These are phyloP conservation scores for Bubo bubo DNA, from an alignment of 2,113 vertebrate species.

Conservation along the genomic window DNA sequence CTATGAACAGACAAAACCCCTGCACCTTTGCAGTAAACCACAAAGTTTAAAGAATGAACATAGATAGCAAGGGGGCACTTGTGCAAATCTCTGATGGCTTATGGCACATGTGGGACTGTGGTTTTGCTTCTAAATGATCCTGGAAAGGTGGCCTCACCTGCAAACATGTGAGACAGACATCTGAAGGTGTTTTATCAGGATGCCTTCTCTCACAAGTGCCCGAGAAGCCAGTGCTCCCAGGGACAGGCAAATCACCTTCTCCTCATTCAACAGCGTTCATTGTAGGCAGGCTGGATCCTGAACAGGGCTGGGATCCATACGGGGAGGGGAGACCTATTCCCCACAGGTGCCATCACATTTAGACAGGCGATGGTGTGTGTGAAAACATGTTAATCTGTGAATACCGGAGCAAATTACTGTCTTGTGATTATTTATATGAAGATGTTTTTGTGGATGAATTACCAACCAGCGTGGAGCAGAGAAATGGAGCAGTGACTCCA, in stretches of 20 bases:
- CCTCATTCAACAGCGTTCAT: neutral
- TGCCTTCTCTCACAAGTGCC: neutral
- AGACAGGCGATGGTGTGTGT: neutral
- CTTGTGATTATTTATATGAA: neutral
- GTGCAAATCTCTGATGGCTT: neutral
- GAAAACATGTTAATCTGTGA: neutral
- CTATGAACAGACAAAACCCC: neutral
- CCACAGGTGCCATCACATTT: neutral
- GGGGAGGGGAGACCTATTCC: neutral
- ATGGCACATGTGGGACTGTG: neutral
- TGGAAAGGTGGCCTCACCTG: neutral
- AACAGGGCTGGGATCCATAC: neutral
- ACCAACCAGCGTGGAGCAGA: neutral
- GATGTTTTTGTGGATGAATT: constrained; percentile 21
- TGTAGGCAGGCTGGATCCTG: neutral
- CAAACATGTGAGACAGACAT: too few species aligned
- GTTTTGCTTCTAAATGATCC: neutral
- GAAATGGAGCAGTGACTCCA: neutral
- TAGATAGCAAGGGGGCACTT: fast-evolving
- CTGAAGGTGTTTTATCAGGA: neutral
- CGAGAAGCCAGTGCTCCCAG: neutral
- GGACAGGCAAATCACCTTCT: neutral
- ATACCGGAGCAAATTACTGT: neutral
- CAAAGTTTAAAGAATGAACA: neutral
- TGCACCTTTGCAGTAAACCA: neutral